phyloP scores from a whole-genome alignment of 2,888 invertebrate species.

The Ophion obscuratus region DNA sequence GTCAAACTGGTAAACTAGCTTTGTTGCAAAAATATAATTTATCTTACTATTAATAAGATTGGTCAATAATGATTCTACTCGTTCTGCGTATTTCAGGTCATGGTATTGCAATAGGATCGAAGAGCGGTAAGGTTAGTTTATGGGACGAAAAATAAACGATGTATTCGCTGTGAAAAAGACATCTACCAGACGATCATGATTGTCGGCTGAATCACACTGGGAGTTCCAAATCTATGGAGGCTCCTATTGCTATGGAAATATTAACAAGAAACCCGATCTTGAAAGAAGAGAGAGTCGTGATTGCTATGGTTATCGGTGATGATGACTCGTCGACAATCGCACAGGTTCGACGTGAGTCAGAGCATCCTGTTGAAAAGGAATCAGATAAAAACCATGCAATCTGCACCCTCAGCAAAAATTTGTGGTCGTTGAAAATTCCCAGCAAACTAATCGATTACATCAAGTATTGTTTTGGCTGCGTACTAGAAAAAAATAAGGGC shows the following conservation, averaged over 20 bases:
- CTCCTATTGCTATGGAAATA: slow-evolving; percentile 67
- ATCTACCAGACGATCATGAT: slow-evolving; percentile 66
- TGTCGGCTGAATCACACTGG: slow-evolving; percentile 62
- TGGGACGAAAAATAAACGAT: slow-evolving; percentile 62
- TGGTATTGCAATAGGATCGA: slow-evolving; percentile 62
- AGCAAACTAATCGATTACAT: slow-evolving; percentile 64
- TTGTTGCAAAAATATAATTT: background rate
- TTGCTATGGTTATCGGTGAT: slow-evolving; percentile 69
- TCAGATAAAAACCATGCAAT: slow-evolving; percentile 54
- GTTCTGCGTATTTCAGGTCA: slow-evolving; percentile 42
- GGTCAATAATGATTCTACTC: background rate
- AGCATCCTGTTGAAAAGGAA: slow-evolving; percentile 59
- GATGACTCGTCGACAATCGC: slow-evolving; percentile 70
- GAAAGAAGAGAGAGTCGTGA: slow-evolving; percentile 50
- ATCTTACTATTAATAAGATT: background rate
- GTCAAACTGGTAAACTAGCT: no score
- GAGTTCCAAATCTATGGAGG: slow-evolving; percentile 73
- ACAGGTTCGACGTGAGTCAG: slow-evolving; percentile 56
- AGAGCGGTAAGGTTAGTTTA: slow-evolving; percentile 67
- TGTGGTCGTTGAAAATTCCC: slow-evolving; percentile 44
- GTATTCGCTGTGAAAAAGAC: slow-evolving; percentile 65
- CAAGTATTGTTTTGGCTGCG: slow-evolving; percentile 68
- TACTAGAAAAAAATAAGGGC: slow-evolving; percentile 59
- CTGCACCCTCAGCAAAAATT: slow-evolving; percentile 28
- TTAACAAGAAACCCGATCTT: slow-evolving; percentile 65